Evolutionary conservation across 2,797 vertebrate species (phyloP), one percentile per base, ranked within the genome.

Genomic region (Arrhamphus sclerolepis): DNA sequence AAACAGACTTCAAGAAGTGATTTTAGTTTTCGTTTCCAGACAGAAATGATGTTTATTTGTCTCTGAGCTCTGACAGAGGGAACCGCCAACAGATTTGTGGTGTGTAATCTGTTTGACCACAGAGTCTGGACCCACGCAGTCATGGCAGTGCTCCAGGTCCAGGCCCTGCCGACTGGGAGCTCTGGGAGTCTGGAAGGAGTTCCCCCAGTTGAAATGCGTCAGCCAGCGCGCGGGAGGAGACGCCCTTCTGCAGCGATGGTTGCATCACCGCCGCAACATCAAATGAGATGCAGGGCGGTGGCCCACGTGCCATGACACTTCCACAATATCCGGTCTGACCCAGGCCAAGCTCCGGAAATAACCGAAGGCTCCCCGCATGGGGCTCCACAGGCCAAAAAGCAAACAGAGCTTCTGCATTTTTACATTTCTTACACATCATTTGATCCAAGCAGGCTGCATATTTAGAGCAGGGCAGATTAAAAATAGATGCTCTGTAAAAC

Each of bases 201-300:
- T 84, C 6, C 83, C 86, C 81, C 64, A 55, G 69, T n/a, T 11
- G 31, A 72, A 62, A 46, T 84, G 79, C 72, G 80, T 90, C 88
- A 89, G 65, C 46, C 38, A 47, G 60, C 65, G 73, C 69, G 58
- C 42, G 19, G 26, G 56, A 52, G 62, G 39, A 65, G 56, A 62
- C 66, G 9, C 82, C 81, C 82, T 81, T 58, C 56, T 53, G 40
- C 46, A 58, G 71, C 61, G 72, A 61, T 64, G 22, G 60, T 87
- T 84, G 77, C 85, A 85, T 89, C 85, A 85, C 60, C 22, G 59
- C 72, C 56, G 71, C 50, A 61, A 56, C 83, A 75, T 77, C 77
- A 77, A 80, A 80, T 34, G 16, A 52, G 38, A 42, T 26, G 24
- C 62, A 19, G 59, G 53, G 31, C 9, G 28, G 28, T n/a, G n/a